phyloP scores from a whole-genome alignment of 2,113 vertebrate genomes.

The Mormyrus lacerda region DNA sequence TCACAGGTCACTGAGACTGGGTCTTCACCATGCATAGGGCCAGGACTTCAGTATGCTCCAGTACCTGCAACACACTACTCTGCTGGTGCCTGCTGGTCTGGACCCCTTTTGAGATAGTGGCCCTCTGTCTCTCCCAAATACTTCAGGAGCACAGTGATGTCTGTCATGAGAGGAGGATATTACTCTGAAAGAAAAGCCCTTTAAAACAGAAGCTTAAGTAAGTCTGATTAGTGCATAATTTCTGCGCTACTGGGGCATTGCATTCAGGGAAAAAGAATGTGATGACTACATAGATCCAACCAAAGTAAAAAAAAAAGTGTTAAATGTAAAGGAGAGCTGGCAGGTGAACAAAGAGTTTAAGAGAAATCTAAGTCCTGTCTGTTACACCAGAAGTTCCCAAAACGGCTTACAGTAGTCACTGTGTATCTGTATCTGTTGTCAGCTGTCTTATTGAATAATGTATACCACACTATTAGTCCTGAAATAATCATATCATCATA shows the following conservation, averaged over 20 bases:
- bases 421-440: not conserved
- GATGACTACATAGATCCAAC: not conserved
- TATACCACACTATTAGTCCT: not conserved
- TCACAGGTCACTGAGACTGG: slow-evolving; percentile 15
- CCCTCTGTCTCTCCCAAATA: slow-evolving; percentile 24
- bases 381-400: not conserved
- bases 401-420: not conserved
- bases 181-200: slow-evolving; percentile 2
- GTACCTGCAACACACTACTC: slow-evolving; percentile 3
- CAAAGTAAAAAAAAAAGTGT: not conserved
- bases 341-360: not conserved
- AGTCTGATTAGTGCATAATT: not conserved
- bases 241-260: not conserved
- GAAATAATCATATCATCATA: not conserved
- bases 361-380: not conserved
- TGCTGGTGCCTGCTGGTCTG: slow-evolving; percentile 30
- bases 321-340: not conserved
- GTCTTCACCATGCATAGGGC: not conserved
- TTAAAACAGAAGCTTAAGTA: not conserved
- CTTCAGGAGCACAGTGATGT: slow-evolving; percentile 33
- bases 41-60: not conserved
- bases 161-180: slow-evolving; percentile 23
- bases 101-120: slow-evolving; percentile 9
- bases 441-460: not conserved
- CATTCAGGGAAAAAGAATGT: not conserved